Base-by-base conservation (phyloP, 1,140 invertebrate species). In the Drosophila chauvacae region DNA sequence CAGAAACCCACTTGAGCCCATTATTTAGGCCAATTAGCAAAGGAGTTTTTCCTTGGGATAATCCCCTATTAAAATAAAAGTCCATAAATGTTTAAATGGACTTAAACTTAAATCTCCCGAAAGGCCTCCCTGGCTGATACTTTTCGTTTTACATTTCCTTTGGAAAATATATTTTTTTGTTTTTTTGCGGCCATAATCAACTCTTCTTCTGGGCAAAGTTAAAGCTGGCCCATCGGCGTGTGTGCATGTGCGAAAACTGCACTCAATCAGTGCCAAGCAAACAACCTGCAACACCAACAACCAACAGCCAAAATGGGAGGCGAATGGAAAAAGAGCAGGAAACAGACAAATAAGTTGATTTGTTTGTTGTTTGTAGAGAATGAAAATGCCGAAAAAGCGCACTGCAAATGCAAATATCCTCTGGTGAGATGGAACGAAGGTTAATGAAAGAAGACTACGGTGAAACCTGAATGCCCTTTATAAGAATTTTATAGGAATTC, bases 321-420 rank as follows among this genome's bases (percentile, higher is more conserved):
- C 35, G 65, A 37, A 47, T 58, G 23, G 57, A 75, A 63, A 57
- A 55, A 56, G 68, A 66, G 60, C 68, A 66, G 56, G 55, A 65
- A 63, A 51, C 60, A 66, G 56, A 68, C 80, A 87, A 88, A 87
- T 87, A 88, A 87, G 71, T 88, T 87, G 83, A 88, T 87, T 87
- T 88, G 83, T 88, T 87, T 82, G 83, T 87, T 83, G 71, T 82
- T 87, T 88, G 80, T 73, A 59, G 65, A 70, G 61, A 88, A 82
- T 83, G 80, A 77, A 88, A 88, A 84, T 77, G 58, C 72, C 60
- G 66, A 83, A 86, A 78, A 87, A 83, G 83, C 80, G 77, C 83
- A 87, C 71, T 61, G 77, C 78, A 75, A 74, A 66, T 74, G 69
- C 76, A 80, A 81, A 81, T 81, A 72, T 50, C 65, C 65, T 56